Conservation (phyloP, 2,888 invertebrate species). For the Catocala sponsa region DNA sequence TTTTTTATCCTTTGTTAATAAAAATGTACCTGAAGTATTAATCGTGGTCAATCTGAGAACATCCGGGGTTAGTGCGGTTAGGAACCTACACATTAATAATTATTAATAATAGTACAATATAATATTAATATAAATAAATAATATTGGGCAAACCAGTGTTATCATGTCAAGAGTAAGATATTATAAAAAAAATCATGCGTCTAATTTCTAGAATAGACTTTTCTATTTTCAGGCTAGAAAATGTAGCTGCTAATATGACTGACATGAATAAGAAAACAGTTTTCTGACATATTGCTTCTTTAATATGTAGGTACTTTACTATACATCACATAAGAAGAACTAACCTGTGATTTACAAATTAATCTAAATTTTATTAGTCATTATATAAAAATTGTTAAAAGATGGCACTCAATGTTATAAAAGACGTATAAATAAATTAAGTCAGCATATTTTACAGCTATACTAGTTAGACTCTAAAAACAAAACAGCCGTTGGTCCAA, state of each 20-base stretch:
- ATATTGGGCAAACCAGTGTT: slow-evolving; percentile 47
- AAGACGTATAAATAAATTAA: background rate
- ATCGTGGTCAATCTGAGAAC: slow-evolving; percentile 87
- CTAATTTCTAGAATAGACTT: slow-evolving; percentile 42
- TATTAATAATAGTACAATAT: slow-evolving; percentile 56
- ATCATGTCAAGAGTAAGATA: slow-evolving; percentile 58
- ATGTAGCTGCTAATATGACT: slow-evolving; percentile 36
- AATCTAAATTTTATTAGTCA: no score
- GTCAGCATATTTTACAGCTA: slow-evolving; percentile 37
- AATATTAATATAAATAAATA: slow-evolving; percentile 50
- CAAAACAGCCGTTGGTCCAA: slow-evolving; percentile 83
- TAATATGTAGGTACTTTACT: no score
- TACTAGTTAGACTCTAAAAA: slow-evolving; percentile 30
- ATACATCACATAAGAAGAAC: no score
- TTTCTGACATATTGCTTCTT: no score
- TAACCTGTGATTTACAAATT: no score
- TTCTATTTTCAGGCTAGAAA: slow-evolving; percentile 39
- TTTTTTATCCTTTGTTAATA: slow-evolving; percentile 69
- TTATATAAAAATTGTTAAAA: no score
- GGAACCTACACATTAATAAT: slow-evolving; percentile 80
- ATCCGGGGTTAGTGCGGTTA: slow-evolving; percentile 87
- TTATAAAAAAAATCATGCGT: slow-evolving; percentile 51
- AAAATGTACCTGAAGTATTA: slow-evolving; percentile 84
- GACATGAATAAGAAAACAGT: slow-evolving; percentile 1
- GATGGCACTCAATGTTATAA: no score